phyloP scores from a whole-genome alignment of 2,797 vertebrate genomes.

The Microctenopoma stevenorrisi region DNA sequence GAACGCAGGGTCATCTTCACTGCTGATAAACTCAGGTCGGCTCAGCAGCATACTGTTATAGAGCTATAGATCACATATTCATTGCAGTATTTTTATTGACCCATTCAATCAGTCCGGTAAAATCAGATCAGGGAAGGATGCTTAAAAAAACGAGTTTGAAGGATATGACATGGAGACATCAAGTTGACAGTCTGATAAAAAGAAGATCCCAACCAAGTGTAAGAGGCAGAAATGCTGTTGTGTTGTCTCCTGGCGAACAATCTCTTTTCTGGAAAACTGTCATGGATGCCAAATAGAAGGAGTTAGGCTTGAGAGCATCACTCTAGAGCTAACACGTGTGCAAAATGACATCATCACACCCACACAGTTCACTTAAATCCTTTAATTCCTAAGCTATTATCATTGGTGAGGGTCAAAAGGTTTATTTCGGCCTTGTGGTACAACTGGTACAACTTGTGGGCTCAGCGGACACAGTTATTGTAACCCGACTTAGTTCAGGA shows the following conservation, averaged over 20 bases:
- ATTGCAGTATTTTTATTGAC: not conserved
- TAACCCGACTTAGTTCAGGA: slow-evolving; percentile 10
- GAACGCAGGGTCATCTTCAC: slow-evolving; percentile 97
- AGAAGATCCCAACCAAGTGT: slow-evolving; percentile 51
- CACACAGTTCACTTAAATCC: slow-evolving; percentile 24
- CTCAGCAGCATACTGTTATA: not conserved
- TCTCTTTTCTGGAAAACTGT: slow-evolving; percentile 77
- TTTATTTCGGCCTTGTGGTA: slow-evolving; percentile 21
- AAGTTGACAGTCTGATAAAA: slow-evolving; percentile 41
- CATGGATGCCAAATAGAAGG: slow-evolving; percentile 66
- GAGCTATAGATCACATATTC: slow-evolving; percentile 3
- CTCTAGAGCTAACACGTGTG: slow-evolving; percentile 52
- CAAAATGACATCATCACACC: slow-evolving; percentile 43
- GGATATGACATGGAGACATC: slow-evolving; percentile 35
- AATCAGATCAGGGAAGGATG: slow-evolving; percentile 10
- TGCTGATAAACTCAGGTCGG: slow-evolving; percentile 96
- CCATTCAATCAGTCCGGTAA: not conserved
- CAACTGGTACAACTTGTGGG: slow-evolving; percentile 37
- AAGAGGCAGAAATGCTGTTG: slow-evolving; percentile 81
- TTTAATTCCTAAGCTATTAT: slow-evolving; percentile 14
- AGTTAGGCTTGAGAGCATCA: slow-evolving; percentile 38
- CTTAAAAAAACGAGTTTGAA: slow-evolving; percentile 11
- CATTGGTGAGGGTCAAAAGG: slow-evolving; percentile 4
- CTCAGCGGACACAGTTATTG: slow-evolving; percentile 7
- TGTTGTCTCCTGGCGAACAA: slow-evolving; percentile 80